Percentiles rank a stretch among this genome's conserved stretches.
Evolutionary conservation across 2,113 vertebrate genomes (phyloP).

Genomic region (Semicossyphus pulcher): DNA sequence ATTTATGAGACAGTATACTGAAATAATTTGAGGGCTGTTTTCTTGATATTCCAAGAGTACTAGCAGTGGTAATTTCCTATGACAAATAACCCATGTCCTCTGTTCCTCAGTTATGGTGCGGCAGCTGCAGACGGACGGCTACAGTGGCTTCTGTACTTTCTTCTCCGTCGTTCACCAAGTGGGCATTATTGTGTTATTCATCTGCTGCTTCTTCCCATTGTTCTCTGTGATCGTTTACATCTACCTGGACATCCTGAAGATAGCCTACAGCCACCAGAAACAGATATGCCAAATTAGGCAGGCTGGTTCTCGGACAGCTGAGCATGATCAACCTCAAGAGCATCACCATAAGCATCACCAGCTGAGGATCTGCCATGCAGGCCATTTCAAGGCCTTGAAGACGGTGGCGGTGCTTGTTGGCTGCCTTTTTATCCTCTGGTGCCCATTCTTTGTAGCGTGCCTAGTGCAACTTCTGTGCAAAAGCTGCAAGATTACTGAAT

Average conservation of each 20-base stretch:
- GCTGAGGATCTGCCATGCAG: constrained; percentile 57
- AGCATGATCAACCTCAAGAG: background rate
- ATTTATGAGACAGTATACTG: no score
- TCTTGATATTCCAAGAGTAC: no score
- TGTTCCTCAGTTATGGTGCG: constrained; percentile 72
- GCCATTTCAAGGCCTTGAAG: constrained; percentile 88
- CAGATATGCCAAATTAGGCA: constrained; percentile 85
- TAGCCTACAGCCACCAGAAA: constrained; percentile 86
- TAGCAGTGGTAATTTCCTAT: no score
- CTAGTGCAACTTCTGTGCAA: constrained; percentile 84
- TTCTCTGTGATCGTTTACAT: constrained; percentile 88
- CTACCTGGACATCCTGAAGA: constrained; percentile 93
- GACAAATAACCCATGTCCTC: background rate
- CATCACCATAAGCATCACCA: constrained; percentile 19
- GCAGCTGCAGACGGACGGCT: constrained; percentile 77
- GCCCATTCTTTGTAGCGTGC: constrained; percentile 88
- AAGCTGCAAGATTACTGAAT: constrained; percentile 76
- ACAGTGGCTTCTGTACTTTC: constrained; percentile 83
- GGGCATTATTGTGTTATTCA: constrained; percentile 85
- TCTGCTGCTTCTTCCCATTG: constrained; percentile 86
- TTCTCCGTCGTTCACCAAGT: constrained; percentile 85
- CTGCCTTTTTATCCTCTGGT: constrained; percentile 90
- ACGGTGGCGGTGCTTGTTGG: constrained; percentile 88
- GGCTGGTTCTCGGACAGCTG: constrained; percentile 49
- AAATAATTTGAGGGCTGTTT: no score